A percentile compares a stretch with the other conserved stretches of the same genome.
Conservation (phyloP, 1,140 invertebrate genomes). For the Neomicropteryx cornuta region DNA sequence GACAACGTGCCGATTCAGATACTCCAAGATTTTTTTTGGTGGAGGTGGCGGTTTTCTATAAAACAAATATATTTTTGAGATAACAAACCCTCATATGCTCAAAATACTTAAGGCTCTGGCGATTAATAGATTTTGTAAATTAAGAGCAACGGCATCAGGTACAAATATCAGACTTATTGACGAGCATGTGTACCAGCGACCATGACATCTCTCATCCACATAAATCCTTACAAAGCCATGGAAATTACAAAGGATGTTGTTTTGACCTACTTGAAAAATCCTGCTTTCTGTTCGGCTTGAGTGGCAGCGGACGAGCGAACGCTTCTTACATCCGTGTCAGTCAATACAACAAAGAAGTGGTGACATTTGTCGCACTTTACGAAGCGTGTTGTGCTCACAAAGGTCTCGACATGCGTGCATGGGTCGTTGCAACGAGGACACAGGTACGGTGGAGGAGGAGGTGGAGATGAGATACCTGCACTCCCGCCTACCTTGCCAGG, state of each 20-base stretch:
- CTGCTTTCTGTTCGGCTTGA: conserved; percentile 50
- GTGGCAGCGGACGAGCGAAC: too few relatives aligned
- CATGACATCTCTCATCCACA: too few relatives aligned
- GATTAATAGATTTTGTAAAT: too few relatives aligned
- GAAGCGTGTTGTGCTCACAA: conserved; percentile 92
- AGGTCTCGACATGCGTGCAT: conserved; percentile 92
- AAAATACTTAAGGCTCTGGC: too few relatives aligned
- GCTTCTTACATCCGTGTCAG: too few relatives aligned
- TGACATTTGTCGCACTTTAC: conserved; percentile 98
- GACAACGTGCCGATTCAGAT: conserved; percentile 92
- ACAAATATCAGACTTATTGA: too few relatives aligned
- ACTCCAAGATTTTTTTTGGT: conserved; percentile 94
- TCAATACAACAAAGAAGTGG: conserved; percentile 95
- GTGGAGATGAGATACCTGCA: too few relatives aligned
- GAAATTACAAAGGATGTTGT: conserved; percentile 4
- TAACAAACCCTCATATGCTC: too few relatives aligned
- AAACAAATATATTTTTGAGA: conserved; percentile 11
- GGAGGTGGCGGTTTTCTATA: conserved; percentile 78
- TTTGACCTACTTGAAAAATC: conserved; percentile 37
- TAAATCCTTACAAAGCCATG: too few relatives aligned
- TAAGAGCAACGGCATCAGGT: too few relatives aligned
- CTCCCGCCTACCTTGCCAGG: too few relatives aligned
- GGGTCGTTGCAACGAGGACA: conserved; percentile 95
- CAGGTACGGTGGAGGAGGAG: conserved; percentile 45
- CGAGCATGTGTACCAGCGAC: too few relatives aligned